phyloP scores from a whole-genome alignment of 2,797 vertebrate genomes.

The Loriculus beryllinus region DNA sequence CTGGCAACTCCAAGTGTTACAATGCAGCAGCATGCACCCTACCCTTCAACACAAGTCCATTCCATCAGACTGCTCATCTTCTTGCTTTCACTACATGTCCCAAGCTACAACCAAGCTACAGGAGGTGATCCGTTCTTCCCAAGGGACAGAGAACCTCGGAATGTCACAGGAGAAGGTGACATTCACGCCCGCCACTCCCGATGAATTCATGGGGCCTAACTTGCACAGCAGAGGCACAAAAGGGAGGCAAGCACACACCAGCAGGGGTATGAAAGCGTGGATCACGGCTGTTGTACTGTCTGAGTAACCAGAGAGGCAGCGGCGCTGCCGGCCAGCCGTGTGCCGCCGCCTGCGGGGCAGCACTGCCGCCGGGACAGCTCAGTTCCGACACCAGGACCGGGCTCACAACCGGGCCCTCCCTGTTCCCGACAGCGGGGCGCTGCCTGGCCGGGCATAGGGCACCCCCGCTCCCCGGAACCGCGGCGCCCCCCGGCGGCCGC shows the following conservation, averaged over 20 bases:
- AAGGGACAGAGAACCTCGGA: neutral
- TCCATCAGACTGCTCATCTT: neutral
- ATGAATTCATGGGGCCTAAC: neutral
- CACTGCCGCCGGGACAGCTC: neutral
- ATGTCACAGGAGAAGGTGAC: neutral
- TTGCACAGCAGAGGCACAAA: neutral
- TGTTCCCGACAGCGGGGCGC: neutral
- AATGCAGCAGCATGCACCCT: neutral
- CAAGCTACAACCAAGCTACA: neutral
- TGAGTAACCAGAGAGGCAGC: fast-evolving
- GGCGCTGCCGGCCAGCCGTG: fast-evolving
- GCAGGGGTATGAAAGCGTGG: fast-evolving
- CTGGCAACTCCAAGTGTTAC: neutral
- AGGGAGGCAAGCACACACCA: neutral
- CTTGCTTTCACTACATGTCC: neutral
- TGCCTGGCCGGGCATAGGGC: neutral
- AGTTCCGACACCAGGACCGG: fast-evolving
- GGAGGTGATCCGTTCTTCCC: neutral
- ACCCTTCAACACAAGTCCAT: neutral
- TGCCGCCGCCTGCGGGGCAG: neutral
- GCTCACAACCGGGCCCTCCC: fast-evolving
- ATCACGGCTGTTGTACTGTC: fast-evolving
- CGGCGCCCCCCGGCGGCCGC: neutral
- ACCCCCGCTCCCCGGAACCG: neutral
- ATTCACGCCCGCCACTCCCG: fast-evolving